Percentiles rank a stretch among this genome's conserved stretches.
Evolutionary conservation across 2,797 vertebrate genomes (phyloP).

Genomic region (Furcifer pardalis): DNA sequence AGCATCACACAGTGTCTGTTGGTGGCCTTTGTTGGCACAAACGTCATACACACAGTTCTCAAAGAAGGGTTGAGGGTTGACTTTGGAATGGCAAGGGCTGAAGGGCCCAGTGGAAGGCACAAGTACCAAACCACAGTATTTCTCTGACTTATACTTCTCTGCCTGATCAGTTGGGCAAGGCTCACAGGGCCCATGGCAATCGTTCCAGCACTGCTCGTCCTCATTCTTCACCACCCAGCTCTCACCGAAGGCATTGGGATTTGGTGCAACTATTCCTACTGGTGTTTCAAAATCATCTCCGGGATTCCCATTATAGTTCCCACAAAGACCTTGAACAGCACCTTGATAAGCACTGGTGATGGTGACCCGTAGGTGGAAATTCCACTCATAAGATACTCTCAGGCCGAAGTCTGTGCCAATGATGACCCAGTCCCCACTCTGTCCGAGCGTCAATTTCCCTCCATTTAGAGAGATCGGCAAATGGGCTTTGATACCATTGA

Average conservation of each 20-base stretch:
- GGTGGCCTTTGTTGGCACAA: background rate
- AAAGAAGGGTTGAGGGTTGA: background rate
- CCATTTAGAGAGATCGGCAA: background rate
- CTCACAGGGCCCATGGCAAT: slow-evolving; percentile 16
- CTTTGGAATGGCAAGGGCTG: slow-evolving; percentile 4
- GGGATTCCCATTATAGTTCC: background rate
- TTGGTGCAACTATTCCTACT: background rate
- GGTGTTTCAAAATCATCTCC: background rate
- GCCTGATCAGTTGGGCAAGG: background rate
- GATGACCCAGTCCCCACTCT: background rate
- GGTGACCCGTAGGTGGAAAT: background rate
- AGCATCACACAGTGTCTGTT: background rate
- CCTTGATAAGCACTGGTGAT: background rate
- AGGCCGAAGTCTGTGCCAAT: background rate
- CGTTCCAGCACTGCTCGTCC: background rate
- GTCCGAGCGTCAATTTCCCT: background rate
- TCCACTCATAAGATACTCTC: background rate
- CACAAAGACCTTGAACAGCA: background rate
- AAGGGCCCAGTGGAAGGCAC: background rate
- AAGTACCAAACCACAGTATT: background rate
- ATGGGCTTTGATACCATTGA: background rate
- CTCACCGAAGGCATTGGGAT: background rate
- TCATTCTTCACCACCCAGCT: background rate
- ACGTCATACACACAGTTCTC: slow-evolving; percentile 5
- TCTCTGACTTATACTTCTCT: background rate